Conservation (phyloP, 2,888 invertebrate species). For the Pyrrhia umbra region DNA sequence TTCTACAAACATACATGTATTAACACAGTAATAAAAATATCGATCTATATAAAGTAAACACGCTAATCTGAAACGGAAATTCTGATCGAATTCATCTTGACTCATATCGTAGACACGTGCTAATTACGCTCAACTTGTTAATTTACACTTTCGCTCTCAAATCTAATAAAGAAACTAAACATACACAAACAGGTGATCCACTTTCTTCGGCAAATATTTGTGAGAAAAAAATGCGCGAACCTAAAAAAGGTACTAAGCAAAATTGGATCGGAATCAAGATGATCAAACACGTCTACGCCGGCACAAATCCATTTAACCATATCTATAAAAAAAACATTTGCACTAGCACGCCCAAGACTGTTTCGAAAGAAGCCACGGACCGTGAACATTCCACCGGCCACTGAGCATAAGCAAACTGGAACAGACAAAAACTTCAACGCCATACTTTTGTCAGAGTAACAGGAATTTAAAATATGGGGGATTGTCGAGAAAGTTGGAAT, state of each 20-base stretch:
- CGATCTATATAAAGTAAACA: conserved; percentile 25
- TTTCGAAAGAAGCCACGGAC: conserved; percentile 88
- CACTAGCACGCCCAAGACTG: conserved; percentile 86
- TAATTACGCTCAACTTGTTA: conserved; percentile 38
- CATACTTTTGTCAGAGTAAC: conserved; percentile 75
- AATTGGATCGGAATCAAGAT: conserved; percentile 63
- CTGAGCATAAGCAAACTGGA: conserved; percentile 81
- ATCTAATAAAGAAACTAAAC: conserved; percentile 31
- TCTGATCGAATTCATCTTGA: conserved; percentile 18
- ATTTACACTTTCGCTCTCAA: conserved; percentile 50
- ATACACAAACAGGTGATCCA: conserved; percentile 45
- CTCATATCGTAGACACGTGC: conserved; percentile 30
- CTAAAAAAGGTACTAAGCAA: conserved; percentile 49
- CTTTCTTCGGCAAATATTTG: conserved; percentile 36
- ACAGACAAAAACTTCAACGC: conserved; percentile 82
- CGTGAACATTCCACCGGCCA: conserved; percentile 88
- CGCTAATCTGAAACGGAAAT: conserved; percentile 26
- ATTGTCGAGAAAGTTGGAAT: conserved; percentile 53
- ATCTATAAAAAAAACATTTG: conserved; percentile 86
- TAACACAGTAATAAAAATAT: conserved; percentile 3
- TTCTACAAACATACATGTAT: background rate
- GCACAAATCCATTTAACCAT: conserved; percentile 80
- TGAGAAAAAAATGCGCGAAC: conserved; percentile 38
- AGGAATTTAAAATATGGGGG: conserved; percentile 66
- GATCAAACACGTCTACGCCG: conserved; percentile 71